Evolutionary conservation across 2,113 vertebrate species (phyloP).

Genomic region (Brienomyrus brachyistius): DNA sequence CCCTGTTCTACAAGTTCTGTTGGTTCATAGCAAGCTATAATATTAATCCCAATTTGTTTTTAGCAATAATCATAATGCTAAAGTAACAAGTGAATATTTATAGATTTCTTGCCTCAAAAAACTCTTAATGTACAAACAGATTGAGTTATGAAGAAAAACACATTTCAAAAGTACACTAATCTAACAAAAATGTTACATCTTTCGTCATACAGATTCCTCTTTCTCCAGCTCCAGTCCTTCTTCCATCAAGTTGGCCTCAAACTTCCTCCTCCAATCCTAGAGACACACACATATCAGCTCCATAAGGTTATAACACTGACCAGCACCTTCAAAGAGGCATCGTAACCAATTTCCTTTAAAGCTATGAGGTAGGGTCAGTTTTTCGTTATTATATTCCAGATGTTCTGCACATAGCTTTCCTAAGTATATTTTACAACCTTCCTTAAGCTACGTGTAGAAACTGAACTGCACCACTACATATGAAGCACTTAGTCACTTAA

Average conservation of each 20-base stretch:
- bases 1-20: neutral
- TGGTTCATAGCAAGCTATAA: neutral
- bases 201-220: conserved; percentile 71
- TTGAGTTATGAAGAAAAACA: neutral
- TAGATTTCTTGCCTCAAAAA: neutral
- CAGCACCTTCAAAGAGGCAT: neutral
- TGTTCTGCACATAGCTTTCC: neutral
- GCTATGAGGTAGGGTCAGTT: neutral
- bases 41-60: neutral
- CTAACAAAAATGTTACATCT: neutral
- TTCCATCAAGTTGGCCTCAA: conserved; percentile 80
- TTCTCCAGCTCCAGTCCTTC: conserved; percentile 82
- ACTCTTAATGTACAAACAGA: neutral
- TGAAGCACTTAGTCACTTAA: neutral
- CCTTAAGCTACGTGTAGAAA: neutral
- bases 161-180: neutral
- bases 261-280: conserved; percentile 83
- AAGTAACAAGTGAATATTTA: neutral
- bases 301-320: neutral
- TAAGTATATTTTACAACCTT: neutral
- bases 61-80: neutral
- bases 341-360: neutral
- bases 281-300: neutral
- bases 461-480: neutral
- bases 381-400: neutral